Base-by-base conservation (phyloP, 2,888 invertebrate genomes). In the Chouioia cunea region DNA sequence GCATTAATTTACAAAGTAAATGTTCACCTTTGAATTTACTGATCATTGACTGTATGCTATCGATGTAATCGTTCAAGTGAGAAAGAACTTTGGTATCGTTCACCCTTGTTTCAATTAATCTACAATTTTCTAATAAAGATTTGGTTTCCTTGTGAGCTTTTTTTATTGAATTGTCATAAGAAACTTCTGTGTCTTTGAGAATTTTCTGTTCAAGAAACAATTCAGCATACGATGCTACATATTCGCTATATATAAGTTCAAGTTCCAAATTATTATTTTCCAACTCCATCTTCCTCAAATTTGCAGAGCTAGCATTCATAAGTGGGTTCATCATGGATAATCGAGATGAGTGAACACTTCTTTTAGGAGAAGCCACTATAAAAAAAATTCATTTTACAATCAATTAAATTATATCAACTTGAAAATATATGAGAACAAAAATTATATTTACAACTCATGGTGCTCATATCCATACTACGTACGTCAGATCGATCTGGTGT, bases 221-320 rank as follows among this genome's bases (percentile, higher is more conserved):
- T 60, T 69, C 69, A 20, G 65, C 69, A 18, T 48, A 16, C 4
- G 71, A 71, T 44, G 59, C 22, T 16, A 71, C 6, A 53, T 56
- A 70, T 16, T 71, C 57, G 44, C 66, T 70, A 43, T 74, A 74
- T 10, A 16, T 23, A 20, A 71, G 48, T 10, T 74, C 74, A 18
- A 74, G 43, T 57, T 74, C 74, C 20, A 74, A 71, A 66, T 71
- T 74, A 52, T 69, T 59, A 57, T 71, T 66, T 46, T 74, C 73
- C n/a, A 63, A 68, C 50, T 74, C 71, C 43, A 71, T 20, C 66
- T 69, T 74, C 46, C 68, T 71, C 20, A 74, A 56, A 54, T 52
- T 68, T 58, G 15, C 10, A 27, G 14, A 20, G 44, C 20, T 65
- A 20, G 63, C 44, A 47, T 53, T 59, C 6, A 65, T 22, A 27